Percentiles rank a stretch among this genome's conserved stretches.
phyloP scores from a whole-genome alignment of 2,888 invertebrate species.

The Cheilosia vulpina region DNA sequence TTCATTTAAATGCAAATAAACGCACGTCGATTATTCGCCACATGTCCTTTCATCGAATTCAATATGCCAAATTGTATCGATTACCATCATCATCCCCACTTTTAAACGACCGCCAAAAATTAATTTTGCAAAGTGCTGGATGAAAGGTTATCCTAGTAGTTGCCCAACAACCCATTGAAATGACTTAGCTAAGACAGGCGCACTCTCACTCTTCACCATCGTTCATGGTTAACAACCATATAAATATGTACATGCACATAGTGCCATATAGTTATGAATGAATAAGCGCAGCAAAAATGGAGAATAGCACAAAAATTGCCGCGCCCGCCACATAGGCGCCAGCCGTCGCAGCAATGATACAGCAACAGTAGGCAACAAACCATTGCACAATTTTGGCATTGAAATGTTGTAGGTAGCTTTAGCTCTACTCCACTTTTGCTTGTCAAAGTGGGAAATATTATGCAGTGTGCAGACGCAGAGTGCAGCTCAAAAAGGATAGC shows the following conservation, averaged over 20 bases:
- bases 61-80: conserved; percentile 49
- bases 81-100: conserved; percentile 7
- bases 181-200: conserved; percentile 39
- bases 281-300: conserved; percentile 3
- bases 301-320: background rate
- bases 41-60: conserved; percentile 38
- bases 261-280: conserved; percentile 21
- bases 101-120: conserved; percentile 40
- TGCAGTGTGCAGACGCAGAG: background rate
- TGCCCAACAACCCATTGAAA: conserved; percentile 8
- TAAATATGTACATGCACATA: conserved; percentile 18
- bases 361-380: conserved; percentile 33
- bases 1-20: conserved; percentile 11
- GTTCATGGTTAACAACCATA: conserved; percentile 31
- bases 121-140: conserved; percentile 52
- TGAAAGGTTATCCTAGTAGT: conserved; percentile 20
- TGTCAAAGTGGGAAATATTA: conserved; percentile 9
- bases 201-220: conserved; percentile 11
- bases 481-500: conserved; percentile 5
- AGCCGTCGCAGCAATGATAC: conserved; percentile 22
- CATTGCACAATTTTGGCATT: conserved; percentile 43
- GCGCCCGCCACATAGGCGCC: conserved; percentile 42
- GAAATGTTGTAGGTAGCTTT: conserved; percentile 29
- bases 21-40: background rate
- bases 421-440: background rate